Percentiles rank a stretch among this genome's conserved stretches.
These are phyloP conservation scores for Sthenelais limicola DNA, from an alignment of 2,888 invertebrate species.

Conservation along the genomic window DNA sequence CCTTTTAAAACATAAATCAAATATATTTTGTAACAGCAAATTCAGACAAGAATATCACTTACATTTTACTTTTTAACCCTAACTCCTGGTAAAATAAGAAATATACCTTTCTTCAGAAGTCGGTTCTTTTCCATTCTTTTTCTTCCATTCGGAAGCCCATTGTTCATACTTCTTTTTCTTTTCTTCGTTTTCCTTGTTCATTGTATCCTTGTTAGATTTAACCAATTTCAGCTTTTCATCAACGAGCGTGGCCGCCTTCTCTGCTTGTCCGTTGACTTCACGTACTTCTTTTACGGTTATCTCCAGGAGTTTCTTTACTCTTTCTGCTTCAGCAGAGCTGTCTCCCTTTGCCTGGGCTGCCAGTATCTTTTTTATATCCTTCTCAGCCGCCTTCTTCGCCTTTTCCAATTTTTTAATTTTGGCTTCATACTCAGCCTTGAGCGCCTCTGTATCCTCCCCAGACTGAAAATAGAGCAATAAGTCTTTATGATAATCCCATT, in stretches of 20 bases:
- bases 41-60: too few species aligned
- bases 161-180: slow-evolving; percentile 54
- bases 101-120: slow-evolving; percentile 5
- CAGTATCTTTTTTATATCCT: slow-evolving; percentile 65
- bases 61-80: too few species aligned
- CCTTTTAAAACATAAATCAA: too few species aligned
- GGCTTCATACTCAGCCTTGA: slow-evolving; percentile 27
- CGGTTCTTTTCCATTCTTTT: slow-evolving; percentile 53
- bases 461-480: not conserved
- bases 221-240: slow-evolving; percentile 51
- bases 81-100: too few species aligned
- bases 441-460: not conserved
- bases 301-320: slow-evolving; percentile 33
- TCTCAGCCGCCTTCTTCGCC: slow-evolving; percentile 51
- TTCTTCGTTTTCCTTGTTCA: slow-evolving; percentile 52
- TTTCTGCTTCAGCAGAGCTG: slow-evolving; percentile 49
- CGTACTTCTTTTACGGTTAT: slow-evolving; percentile 27
- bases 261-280: slow-evolving; percentile 54
- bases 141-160: slow-evolving; percentile 57
- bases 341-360: slow-evolving; percentile 56
- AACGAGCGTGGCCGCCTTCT: slow-evolving; percentile 56
- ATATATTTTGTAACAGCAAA: too few species aligned
- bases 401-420: slow-evolving; percentile 37
- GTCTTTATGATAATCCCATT: not conserved
- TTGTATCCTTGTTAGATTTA: slow-evolving; percentile 45